phyloP scores from a whole-genome alignment of 2,113 vertebrate genomes.

The Vidua macroura region DNA sequence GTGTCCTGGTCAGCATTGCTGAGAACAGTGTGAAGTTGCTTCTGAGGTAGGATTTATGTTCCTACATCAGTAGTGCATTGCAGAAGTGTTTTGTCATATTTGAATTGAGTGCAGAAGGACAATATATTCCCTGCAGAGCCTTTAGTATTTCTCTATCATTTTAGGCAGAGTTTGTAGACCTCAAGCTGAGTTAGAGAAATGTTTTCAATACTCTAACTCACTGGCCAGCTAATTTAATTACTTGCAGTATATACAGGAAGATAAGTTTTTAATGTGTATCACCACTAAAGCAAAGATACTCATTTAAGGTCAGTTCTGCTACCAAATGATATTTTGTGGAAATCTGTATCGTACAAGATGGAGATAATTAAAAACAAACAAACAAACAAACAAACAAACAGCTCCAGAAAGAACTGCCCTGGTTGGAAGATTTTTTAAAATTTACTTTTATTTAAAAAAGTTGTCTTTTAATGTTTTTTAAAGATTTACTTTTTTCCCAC shows the following conservation, averaged over 20 bases:
- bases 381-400: not conserved
- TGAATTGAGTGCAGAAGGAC: not conserved
- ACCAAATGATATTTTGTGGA: not conserved
- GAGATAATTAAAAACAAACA: not conserved
- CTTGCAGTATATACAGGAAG: not conserved
- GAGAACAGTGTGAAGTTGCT: not conserved
- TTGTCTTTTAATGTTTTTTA: not conserved
- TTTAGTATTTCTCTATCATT: not conserved
- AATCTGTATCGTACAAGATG: not conserved
- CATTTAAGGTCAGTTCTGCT: not conserved
- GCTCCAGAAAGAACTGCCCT: not conserved
- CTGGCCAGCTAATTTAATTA: not conserved
- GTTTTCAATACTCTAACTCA: not conserved
- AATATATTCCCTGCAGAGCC: not conserved
- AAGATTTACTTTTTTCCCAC: not conserved
- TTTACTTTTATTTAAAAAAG: not conserved
- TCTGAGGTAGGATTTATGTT: accelerated
- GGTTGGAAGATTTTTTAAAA: not conserved
- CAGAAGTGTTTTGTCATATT: not conserved
- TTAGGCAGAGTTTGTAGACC: not conserved
- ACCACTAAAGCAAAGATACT: not conserved
- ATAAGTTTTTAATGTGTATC: not conserved
- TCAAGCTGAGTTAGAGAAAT: not conserved
- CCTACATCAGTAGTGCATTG: not conserved
- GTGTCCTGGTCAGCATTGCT: not conserved